Evolutionary conservation across 2,113 vertebrate genomes (phyloP).

Genomic region (Pardalotus punctatus): DNA sequence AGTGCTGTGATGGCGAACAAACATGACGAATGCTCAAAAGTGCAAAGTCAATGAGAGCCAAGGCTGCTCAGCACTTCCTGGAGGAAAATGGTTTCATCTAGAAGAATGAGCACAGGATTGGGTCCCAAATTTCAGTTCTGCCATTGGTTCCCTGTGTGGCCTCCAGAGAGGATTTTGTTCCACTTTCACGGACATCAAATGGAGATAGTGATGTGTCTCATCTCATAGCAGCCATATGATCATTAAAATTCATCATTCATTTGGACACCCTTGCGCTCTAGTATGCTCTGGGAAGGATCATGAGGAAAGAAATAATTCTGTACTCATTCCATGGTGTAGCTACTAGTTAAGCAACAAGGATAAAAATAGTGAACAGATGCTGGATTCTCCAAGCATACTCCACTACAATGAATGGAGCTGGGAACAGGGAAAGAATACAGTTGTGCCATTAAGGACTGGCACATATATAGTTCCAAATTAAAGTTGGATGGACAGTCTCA

Average conservation of each 20-base stretch:
- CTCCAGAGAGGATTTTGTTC: neutral
- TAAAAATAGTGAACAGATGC: neutral
- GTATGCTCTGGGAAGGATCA: neutral
- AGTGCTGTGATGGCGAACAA: neutral
- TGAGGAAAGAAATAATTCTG: neutral
- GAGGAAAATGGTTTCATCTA: neutral
- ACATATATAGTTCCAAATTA: neutral
- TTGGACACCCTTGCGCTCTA: neutral
- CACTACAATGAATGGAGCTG: neutral
- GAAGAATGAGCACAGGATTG: neutral
- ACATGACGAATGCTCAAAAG: neutral
- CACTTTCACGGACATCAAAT: neutral
- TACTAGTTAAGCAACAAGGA: neutral
- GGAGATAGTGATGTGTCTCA: neutral
- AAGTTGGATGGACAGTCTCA: neutral
- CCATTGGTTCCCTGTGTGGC: accelerated
- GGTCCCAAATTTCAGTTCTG: neutral
- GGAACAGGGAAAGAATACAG: neutral
- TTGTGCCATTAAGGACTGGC: neutral
- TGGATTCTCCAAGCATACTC: neutral
- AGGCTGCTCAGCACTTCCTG: neutral
- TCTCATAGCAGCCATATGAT: neutral
- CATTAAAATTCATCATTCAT: neutral
- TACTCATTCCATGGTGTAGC: neutral
- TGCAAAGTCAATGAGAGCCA: neutral